Evolutionary conservation across 2,888 invertebrate genomes (phyloP).

Genomic region (Drosophila testacea): DNA sequence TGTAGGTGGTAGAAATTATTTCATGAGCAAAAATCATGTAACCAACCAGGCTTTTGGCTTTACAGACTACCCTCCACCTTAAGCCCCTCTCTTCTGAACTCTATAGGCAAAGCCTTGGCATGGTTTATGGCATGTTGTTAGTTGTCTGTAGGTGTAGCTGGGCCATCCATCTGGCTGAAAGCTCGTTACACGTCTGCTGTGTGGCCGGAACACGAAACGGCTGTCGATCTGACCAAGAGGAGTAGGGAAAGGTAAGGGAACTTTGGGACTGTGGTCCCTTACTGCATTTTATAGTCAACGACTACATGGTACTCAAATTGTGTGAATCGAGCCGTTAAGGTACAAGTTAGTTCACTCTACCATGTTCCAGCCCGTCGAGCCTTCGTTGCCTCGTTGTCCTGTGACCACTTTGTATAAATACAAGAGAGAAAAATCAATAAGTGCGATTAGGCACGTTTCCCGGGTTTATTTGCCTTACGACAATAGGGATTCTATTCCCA

Average conservation of each 20-base stretch:
- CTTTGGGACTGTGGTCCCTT: constrained; percentile 17
- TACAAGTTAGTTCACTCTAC: constrained; percentile 81
- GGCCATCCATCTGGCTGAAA: constrained; percentile 74
- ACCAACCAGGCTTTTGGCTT: constrained; percentile 50
- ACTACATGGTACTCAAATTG: constrained; percentile 78
- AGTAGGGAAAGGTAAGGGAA: constrained; percentile 3
- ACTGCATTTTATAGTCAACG: constrained; percentile 76
- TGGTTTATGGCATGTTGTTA: constrained; percentile 74
- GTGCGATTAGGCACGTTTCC: constrained; percentile 81
- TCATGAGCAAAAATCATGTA: constrained; percentile 80
- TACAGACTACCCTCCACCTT: constrained; percentile 17
- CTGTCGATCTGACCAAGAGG: constrained; percentile 31
- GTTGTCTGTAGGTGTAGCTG: constrained; percentile 63
- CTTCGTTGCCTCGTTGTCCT: constrained; percentile 13
- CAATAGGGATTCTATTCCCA: constrained; percentile 24
- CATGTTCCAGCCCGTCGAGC: constrained; percentile 47
- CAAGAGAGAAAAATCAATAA: constrained; percentile 74
- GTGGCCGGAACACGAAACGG: constrained; percentile 67
- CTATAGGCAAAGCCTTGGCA: constrained; percentile 45
- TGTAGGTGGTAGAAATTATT: constrained; percentile 68
- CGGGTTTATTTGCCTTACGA: constrained; percentile 67
- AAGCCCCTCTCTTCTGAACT: constrained; percentile 4
- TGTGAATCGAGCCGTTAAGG: constrained; percentile 81
- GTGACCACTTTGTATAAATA: constrained; percentile 67
- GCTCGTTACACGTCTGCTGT: constrained; percentile 71